phyloP scores from a whole-genome alignment of 1,140 invertebrate species.

The Micrasema minimum region DNA sequence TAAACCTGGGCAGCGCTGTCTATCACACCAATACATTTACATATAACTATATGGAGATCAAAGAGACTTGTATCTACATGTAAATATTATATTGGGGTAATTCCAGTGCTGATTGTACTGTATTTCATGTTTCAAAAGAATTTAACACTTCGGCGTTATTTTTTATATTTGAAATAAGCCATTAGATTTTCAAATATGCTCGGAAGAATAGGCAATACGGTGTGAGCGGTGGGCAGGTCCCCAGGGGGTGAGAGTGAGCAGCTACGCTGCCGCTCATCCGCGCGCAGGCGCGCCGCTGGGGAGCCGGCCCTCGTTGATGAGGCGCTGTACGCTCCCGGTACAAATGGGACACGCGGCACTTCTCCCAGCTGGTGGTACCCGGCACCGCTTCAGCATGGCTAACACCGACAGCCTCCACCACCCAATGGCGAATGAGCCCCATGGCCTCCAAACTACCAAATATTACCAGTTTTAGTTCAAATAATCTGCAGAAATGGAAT shows the following conservation, averaged over 20 bases:
- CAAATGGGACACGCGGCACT: conserved; percentile 92
- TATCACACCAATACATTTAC: too few relatives aligned
- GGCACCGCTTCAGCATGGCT: conserved; percentile 85
- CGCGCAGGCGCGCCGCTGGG: conserved; percentile 62
- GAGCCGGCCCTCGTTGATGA: conserved; percentile 75
- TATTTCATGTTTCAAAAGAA: too few relatives aligned
- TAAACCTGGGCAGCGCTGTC: too few relatives aligned
- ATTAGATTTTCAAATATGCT: conserved; percentile 3
- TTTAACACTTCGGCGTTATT: too few relatives aligned
- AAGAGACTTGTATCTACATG: too few relatives aligned
- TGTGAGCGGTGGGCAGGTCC: conserved; percentile 6
- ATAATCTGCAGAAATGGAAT: too few relatives aligned
- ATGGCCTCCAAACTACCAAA: conserved; percentile 85
- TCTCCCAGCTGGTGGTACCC: conserved; percentile 92
- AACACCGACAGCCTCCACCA: conserved; percentile 88
- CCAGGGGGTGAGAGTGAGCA: neutral
- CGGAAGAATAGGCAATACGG: neutral
- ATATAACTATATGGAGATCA: too few relatives aligned
- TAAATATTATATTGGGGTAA: too few relatives aligned
- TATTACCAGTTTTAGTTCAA: neutral
- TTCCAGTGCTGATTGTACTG: too few relatives aligned
- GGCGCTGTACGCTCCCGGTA: conserved; percentile 83
- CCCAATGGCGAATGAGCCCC: conserved; percentile 91
- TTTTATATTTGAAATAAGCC: too few relatives aligned
- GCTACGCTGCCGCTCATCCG: conserved; percentile 48